Evolutionary conservation across 2,888 invertebrate genomes (phyloP).

Genomic region (Frankliniella intonsa): DNA sequence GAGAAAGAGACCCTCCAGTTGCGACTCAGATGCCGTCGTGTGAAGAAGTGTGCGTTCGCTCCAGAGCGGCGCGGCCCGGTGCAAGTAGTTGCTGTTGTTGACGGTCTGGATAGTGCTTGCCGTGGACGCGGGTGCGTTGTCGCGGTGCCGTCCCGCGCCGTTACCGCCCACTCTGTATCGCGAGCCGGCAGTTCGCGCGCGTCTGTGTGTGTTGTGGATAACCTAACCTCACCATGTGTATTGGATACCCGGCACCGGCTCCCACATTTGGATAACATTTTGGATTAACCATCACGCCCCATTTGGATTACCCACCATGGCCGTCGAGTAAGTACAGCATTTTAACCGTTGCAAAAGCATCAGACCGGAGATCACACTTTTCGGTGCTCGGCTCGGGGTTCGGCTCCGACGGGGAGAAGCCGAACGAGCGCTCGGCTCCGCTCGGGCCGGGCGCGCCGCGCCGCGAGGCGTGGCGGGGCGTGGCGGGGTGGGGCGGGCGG

Average conservation of each 20-base stretch:
- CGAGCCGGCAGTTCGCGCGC: background rate
- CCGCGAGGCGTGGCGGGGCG: background rate
- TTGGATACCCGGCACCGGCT: background rate
- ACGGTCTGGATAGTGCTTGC: background rate
- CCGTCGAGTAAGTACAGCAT: background rate
- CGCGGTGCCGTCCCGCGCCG: background rate
- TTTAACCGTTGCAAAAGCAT: too few relatives aligned
- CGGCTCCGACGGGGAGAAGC: background rate
- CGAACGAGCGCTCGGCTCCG: background rate
- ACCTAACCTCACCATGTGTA: constrained; percentile 1
- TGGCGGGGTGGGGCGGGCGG: background rate
- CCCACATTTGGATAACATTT: background rate
- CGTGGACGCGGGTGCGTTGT: background rate
- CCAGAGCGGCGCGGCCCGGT: background rate
- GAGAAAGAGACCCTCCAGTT: constrained; percentile 16
- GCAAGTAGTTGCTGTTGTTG: background rate
- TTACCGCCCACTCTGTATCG: background rate
- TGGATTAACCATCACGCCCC: background rate
- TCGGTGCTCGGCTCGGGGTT: constrained; percentile 1
- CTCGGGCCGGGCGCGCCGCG: background rate
- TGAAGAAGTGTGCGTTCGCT: constrained; percentile 1
- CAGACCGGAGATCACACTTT: background rate
- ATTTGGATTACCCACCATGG: background rate
- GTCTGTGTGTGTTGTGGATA: background rate
- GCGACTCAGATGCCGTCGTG: background rate